A percentile compares a stretch with the other conserved stretches of the same genome.
These are phyloP conservation scores for Bombus picipes DNA, from an alignment of 1,140 invertebrate species.

Conservation along the genomic window DNA sequence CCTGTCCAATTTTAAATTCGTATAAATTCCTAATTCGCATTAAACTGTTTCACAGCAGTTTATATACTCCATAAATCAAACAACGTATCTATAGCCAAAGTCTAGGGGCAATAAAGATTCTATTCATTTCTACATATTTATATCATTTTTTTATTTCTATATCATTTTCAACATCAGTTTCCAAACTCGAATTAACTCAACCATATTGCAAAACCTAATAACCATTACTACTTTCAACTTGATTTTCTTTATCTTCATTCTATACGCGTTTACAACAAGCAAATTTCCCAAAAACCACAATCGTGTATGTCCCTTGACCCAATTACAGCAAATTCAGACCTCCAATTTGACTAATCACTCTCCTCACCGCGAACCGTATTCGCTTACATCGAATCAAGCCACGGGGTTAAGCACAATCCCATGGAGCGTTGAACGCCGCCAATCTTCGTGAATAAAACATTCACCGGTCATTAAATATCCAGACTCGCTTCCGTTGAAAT, in stretches of 20 bases:
- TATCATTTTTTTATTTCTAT: no score
- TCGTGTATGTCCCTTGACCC: not conserved
- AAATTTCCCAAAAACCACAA: not conserved
- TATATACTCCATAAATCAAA: not conserved
- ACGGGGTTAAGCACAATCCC: not conserved
- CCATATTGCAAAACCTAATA: no score
- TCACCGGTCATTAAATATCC: slow-evolving; percentile 11
- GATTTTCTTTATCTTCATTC: not conserved
- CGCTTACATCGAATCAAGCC: not conserved
- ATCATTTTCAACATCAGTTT: no score
- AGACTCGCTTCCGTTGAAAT: slow-evolving; percentile 17
- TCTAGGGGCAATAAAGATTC: not conserved
- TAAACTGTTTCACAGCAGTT: not conserved
- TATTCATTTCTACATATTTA: not conserved
- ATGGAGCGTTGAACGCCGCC: not conserved
- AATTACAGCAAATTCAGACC: not conserved
- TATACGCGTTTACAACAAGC: not conserved
- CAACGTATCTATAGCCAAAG: not conserved
- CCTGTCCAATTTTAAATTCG: not conserved
- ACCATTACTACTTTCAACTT: not conserved
- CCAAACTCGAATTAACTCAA: no score
- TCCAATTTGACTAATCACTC: not conserved
- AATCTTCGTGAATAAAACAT: slow-evolving; percentile 44
- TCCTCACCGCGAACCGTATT: not conserved
- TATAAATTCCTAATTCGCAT: not conserved